These are phyloP conservation scores for Elachura formosa DNA, from an alignment of 2,113 vertebrate species.

Conservation along the genomic window DNA sequence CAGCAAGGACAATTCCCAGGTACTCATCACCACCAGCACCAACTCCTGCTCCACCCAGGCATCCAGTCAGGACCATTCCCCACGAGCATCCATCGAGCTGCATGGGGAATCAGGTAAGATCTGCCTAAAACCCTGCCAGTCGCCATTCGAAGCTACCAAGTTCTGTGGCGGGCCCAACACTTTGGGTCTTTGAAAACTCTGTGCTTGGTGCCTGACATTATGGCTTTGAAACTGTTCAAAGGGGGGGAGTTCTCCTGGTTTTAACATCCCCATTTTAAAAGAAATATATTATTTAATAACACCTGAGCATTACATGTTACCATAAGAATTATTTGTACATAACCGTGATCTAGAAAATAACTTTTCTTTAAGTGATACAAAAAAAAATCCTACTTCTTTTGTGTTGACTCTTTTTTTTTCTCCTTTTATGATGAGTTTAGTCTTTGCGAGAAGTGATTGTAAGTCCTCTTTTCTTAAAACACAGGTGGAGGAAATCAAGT, in stretches of 20 bases:
- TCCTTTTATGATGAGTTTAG: not conserved
- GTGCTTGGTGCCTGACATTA: not conserved
- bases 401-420: not conserved
- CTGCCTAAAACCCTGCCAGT: not conserved
- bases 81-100: rapidly evolving
- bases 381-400: not conserved
- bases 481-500: not conserved
- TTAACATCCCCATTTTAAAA: not conserved
- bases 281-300: not conserved
- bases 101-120: not conserved
- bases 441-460: not conserved
- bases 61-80: not conserved
- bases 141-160: not conserved
- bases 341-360: not conserved
- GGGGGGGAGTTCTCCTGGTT: not conserved
- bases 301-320: not conserved
- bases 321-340: not conserved
- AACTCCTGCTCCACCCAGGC: not conserved
- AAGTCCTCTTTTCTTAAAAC: not conserved
- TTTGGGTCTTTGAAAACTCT: not conserved
- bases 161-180: not conserved
- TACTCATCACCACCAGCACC: not conserved
- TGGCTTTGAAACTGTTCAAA: not conserved
- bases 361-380: not conserved
- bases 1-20: not conserved